Evolutionary conservation across 1,140 invertebrate genomes (phyloP).

Genomic region (Caerostris extrusa): DNA sequence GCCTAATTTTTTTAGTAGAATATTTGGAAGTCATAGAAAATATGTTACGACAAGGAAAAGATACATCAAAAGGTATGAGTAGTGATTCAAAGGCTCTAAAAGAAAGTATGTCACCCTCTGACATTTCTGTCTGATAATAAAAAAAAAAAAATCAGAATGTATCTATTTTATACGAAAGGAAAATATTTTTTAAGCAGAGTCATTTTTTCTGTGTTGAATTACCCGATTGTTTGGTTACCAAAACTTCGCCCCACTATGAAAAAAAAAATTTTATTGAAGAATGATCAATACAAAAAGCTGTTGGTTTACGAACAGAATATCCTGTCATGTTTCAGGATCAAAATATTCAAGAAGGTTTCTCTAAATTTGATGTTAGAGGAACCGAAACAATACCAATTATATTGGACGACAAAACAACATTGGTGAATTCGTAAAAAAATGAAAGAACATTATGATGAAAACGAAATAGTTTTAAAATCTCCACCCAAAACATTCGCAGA

Average conservation of each 20-base stretch:
- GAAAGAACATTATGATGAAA: conserved; percentile 43
- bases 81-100: neutral
- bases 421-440: conserved; percentile 46
- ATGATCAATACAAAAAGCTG: conserved; percentile 47
- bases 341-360: conserved; percentile 8
- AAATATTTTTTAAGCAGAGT: conserved; percentile 64
- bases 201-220: conserved; percentile 45
- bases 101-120: neutral
- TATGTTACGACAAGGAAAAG: conserved; percentile 4
- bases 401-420: neutral
- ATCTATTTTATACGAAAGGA: conserved; percentile 51
- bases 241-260: conserved; percentile 33
- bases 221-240: conserved; percentile 51
- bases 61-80: neutral
- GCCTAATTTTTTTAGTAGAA: conserved; percentile 60
- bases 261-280: conserved; percentile 27
- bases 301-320: neutral
- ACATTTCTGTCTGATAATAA: neutral
- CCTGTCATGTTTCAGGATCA: conserved; percentile 13
- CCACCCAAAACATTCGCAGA: conserved; percentile 18
- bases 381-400: conserved; percentile 32
- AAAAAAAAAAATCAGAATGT: neutral
- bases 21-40: conserved; percentile 60
- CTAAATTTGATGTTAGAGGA: neutral
- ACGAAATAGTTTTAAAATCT: conserved; percentile 29